Evolutionary conservation across 1,140 invertebrate species (phyloP).

Genomic region (Pogonognathellus flavescens): DNA sequence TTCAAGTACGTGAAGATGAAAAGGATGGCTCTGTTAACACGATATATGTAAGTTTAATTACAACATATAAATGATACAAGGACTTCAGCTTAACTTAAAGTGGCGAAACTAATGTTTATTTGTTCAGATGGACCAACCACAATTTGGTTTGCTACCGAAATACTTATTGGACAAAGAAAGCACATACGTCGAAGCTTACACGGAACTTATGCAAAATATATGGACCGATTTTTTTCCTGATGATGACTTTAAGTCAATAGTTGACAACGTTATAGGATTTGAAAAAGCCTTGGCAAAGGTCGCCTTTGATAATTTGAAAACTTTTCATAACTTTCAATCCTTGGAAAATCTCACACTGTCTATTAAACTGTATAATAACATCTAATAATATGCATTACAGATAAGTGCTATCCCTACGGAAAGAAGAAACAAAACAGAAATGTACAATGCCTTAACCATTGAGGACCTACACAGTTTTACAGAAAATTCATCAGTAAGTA

Average conservation of each 20-base stretch:
- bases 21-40: background rate
- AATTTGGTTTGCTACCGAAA: background rate
- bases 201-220: conserved; percentile 34
- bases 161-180: conserved; percentile 16
- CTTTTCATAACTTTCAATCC: too few relatives aligned
- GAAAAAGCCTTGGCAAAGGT: conserved; percentile 34
- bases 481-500: background rate
- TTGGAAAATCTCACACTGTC: background rate
- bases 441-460: conserved; percentile 15
- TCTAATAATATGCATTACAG: too few relatives aligned
- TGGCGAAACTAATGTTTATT: background rate
- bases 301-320: background rate
- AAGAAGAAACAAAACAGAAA: background rate
- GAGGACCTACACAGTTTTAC: background rate
- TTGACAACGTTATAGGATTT: conserved; percentile 34
- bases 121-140: conserved; percentile 47
- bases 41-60: conserved; percentile 1
- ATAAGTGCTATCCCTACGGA: conserved; percentile 12
- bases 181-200: conserved; percentile 13
- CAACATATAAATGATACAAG: too few relatives aligned
- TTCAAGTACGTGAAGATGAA: background rate
- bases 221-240: conserved; percentile 43
- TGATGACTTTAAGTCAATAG: conserved; percentile 13
- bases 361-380: background rate
- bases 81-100: too few relatives aligned